Conservation (phyloP, 2,797 vertebrate species). For the Forpus xanthops region DNA sequence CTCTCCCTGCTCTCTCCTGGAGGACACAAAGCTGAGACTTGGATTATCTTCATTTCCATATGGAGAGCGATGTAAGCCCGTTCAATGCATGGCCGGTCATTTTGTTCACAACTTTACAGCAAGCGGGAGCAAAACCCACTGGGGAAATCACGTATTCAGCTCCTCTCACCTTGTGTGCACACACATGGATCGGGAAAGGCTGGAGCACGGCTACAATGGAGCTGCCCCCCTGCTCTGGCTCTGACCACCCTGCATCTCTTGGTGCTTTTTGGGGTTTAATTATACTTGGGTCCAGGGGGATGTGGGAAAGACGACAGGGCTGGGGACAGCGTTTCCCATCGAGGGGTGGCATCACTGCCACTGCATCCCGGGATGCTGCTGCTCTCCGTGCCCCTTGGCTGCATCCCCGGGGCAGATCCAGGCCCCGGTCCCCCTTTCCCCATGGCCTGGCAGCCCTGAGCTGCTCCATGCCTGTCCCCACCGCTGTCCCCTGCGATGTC, state of each 20-base stretch:
- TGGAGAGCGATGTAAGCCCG: constrained; percentile 82
- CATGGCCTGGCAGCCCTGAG: not conserved
- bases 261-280: not conserved
- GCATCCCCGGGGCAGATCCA: not conserved
- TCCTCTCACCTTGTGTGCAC: constrained; percentile 64
- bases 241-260: not conserved
- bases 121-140: constrained; percentile 72
- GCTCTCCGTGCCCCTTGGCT: not conserved
- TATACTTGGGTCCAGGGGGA: rapidly evolving
- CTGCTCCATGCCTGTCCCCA: not conserved
- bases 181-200: constrained; percentile 36
- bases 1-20: constrained; percentile 7
- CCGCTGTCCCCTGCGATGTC: not conserved
- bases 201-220: not conserved
- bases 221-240: not conserved
- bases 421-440: rapidly evolving
- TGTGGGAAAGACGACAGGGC: not conserved
- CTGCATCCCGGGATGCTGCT: not conserved
- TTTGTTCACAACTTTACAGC: constrained; percentile 81
- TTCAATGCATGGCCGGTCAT: constrained; percentile 80
- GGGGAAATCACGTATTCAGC: constrained; percentile 77
- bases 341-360: rapidly evolving
- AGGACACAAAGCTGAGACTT: constrained; percentile 76
- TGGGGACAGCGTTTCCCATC: rapidly evolving
- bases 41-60: constrained; percentile 85